Evolutionary conservation across 1,140 invertebrate genomes (phyloP).

Genomic region (Bombyx mori): ASM3026992v2 NC_085133.1:4743501-4744000

Average conservation of each 20-base stretch:
- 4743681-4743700: slow-evolving; percentile 28
- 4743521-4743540: too few relatives aligned
- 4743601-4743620: too few relatives aligned
- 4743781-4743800: slow-evolving; percentile 34
- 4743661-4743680: slow-evolving; percentile 16
- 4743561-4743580: too few relatives aligned
- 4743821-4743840: slow-evolving; percentile 1
- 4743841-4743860: neutral
- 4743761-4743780: slow-evolving; percentile 17
- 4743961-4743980: neutral
- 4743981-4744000: slow-evolving; percentile 4
- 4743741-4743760: slow-evolving; percentile 20
- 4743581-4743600: too few relatives aligned
- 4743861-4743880: neutral
- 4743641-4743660: too few relatives aligned
- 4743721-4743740: slow-evolving; percentile 29
- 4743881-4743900: slow-evolving; percentile 1
- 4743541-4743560: too few relatives aligned
- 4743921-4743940: slow-evolving; percentile 6
- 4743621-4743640: too few relatives aligned
- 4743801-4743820: slow-evolving; percentile 37
- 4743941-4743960: neutral
- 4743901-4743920: slow-evolving; percentile 4
- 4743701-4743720: slow-evolving; percentile 35
- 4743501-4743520: too few relatives aligned